These are phyloP conservation scores for Palythoa heliodiscus DNA, from an alignment of 92 coral and sea anemone species.

Conservation along the genomic window DNA sequence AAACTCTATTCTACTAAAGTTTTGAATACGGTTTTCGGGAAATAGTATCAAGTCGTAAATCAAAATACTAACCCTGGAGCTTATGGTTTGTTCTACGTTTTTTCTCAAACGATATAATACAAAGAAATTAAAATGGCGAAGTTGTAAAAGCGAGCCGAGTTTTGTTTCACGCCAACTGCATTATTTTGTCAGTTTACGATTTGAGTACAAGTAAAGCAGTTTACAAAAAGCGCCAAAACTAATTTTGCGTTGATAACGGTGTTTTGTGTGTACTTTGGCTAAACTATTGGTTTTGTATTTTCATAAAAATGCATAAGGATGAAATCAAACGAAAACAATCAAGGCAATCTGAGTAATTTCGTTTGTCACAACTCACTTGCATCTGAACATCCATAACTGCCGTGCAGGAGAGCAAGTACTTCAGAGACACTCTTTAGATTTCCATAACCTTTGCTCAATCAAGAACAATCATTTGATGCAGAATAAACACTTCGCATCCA, in stretches of 20 bases:
- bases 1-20: too few species aligned
- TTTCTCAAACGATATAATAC: too few species aligned
- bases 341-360: background rate
- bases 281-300: background rate
- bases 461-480: background rate
- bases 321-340: background rate
- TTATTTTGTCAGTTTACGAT: background rate
- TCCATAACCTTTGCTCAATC: background rate
- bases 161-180: too few species aligned
- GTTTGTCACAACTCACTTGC: slow-evolving; percentile 19
- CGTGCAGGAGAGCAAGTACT: background rate
- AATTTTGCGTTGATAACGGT: background rate
- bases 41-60: too few species aligned
- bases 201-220: background rate
- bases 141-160: too few species aligned
- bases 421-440: slow-evolving; percentile 9
- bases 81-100: too few species aligned
- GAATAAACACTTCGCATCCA: background rate
- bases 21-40: too few species aligned
- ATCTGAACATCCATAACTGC: slow-evolving; percentile 24
- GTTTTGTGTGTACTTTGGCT: background rate
- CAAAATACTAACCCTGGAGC: too few species aligned
- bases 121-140: too few species aligned
- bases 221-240: background rate
- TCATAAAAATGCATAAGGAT: too few species aligned